These are phyloP conservation scores for Podilymbus podiceps DNA, from an alignment of 2,113 vertebrate species.

Conservation along the genomic window DNA sequence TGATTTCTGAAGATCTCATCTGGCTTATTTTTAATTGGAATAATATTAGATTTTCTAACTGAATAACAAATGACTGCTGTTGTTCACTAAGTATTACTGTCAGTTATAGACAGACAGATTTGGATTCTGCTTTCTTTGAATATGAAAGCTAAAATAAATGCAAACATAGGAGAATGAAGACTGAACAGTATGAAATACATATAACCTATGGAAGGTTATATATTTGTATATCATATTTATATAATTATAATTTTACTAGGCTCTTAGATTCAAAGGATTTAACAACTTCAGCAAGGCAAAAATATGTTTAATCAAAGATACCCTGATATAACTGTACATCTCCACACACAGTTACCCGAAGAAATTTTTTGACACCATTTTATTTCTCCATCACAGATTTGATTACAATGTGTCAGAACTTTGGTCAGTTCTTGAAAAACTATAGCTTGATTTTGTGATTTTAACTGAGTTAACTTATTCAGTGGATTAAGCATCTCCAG, in stretches of 20 bases:
- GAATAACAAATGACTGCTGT: neutral
- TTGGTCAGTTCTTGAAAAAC: neutral
- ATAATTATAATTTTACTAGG: neutral
- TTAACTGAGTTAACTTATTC: neutral
- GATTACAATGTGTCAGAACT: neutral
- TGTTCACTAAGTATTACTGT: neutral
- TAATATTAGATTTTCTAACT: conserved; percentile 28
- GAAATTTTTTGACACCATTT: neutral
- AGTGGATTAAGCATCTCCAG: neutral
- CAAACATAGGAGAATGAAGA: neutral
- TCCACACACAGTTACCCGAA: neutral
- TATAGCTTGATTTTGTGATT: neutral
- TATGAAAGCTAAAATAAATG: neutral
- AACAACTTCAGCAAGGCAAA: neutral
- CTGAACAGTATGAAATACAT: neutral
- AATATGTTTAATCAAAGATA: neutral
- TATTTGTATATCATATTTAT: neutral
- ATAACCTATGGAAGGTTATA: neutral
- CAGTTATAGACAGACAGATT: neutral
- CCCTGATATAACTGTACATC: too few relatives aligned
- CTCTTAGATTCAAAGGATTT: neutral
- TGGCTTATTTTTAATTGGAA: conserved; percentile 58
- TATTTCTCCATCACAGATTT: neutral
- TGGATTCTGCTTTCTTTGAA: neutral
- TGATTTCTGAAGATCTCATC: conserved; percentile 46